Percentiles rank a stretch among this genome's conserved stretches.
Conservation (phyloP, 2,113 vertebrate genomes). For the Catharus bicknelli region DNA sequence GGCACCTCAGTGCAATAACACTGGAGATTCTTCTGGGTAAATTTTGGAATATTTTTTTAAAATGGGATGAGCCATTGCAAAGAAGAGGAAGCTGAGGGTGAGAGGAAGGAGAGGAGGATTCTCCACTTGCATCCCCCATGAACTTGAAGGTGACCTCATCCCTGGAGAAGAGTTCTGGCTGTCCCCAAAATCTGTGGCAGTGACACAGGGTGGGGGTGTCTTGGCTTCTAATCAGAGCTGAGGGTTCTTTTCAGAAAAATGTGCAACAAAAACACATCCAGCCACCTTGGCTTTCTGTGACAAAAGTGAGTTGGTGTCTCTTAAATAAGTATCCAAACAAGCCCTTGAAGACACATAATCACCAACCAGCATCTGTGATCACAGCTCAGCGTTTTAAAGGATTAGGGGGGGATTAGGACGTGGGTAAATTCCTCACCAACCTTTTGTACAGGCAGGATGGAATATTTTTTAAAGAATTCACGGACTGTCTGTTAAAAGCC, state of each 20-base stretch:
- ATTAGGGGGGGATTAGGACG: conserved; percentile 35
- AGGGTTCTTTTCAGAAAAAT: not conserved
- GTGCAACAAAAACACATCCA: not conserved
- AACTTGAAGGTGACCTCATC: accelerated
- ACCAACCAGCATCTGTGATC: conserved; percentile 7
- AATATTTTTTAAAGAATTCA: conserved; percentile 36
- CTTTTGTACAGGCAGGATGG: conserved; percentile 45
- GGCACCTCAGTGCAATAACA: not conserved
- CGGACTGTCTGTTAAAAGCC: conserved; percentile 6
- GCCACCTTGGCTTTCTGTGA: not conserved
- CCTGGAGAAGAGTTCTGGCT: accelerated
- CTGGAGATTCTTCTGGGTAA: not conserved
- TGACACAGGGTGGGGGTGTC: not conserved
- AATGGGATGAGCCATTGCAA: not conserved
- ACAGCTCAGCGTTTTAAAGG: conserved; percentile 14
- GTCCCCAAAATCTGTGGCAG: not conserved
- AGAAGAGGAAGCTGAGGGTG: not conserved
- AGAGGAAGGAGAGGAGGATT: not conserved
- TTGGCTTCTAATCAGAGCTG: not conserved
- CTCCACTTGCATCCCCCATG: not conserved
- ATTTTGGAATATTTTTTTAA: not conserved
- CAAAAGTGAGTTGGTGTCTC: not conserved
- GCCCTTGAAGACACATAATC: conserved; percentile 7
- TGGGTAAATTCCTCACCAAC: conserved; percentile 51
- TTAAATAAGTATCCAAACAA: not conserved